Conservation (phyloP, 2,888 invertebrate species). For the Mimachlamys varia region DNA sequence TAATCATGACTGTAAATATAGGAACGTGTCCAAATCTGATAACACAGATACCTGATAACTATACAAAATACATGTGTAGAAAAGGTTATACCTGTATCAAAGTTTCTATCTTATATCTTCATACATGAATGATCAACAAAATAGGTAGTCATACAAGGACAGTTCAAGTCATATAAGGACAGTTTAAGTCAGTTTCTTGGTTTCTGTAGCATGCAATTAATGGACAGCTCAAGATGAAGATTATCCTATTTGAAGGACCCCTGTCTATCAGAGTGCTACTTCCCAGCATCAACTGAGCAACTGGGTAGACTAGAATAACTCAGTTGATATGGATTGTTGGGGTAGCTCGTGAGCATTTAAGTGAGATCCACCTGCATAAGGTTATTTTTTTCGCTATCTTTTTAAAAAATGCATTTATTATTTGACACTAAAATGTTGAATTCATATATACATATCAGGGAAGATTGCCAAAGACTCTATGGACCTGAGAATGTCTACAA, state of each 20-base stretch:
- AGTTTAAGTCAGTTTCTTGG: not conserved
- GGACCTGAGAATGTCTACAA: too few relatives aligned
- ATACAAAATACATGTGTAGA: not conserved
- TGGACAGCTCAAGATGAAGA: not conserved
- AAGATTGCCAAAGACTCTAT: not conserved
- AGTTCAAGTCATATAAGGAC: not conserved
- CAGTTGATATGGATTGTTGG: not conserved
- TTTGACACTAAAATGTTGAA: not conserved
- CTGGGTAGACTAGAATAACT: not conserved
- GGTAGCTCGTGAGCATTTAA: too few relatives aligned
- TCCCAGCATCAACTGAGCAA: not conserved
- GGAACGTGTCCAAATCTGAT: not conserved
- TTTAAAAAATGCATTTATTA: not conserved
- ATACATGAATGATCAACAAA: not conserved
- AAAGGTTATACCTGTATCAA: not conserved
- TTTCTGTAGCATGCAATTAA: not conserved
- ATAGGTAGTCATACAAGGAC: not conserved
- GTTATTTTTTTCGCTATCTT: too few relatives aligned
- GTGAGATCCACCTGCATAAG: too few relatives aligned
- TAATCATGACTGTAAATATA: not conserved
- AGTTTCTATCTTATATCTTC: not conserved
- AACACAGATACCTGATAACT: not conserved
- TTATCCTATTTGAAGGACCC: not conserved
- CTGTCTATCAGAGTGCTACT: not conserved
- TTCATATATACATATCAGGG: not conserved